These are phyloP conservation scores for Deilephila porcellus DNA, from an alignment of 2,888 invertebrate species.

Conservation along the genomic window DNA sequence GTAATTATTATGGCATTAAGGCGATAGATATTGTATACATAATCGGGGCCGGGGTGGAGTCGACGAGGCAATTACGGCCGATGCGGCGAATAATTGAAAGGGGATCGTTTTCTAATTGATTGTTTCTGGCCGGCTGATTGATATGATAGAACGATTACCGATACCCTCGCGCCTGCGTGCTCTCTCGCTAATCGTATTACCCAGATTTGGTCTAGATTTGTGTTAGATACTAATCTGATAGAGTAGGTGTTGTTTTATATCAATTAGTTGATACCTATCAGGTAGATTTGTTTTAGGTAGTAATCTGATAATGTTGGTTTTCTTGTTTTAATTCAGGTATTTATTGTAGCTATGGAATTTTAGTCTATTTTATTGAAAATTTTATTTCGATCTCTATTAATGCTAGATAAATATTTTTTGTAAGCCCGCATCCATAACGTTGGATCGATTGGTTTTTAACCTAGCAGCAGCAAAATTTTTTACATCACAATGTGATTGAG, in stretches of 20 bases:
- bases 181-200: constrained; percentile 21
- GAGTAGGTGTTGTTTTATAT: constrained; percentile 5
- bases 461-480: too few species aligned
- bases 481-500: too few species aligned
- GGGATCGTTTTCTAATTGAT: constrained; percentile 80
- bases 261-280: neutral
- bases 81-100: constrained; percentile 77
- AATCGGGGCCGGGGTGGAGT: constrained; percentile 56
- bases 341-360: too few species aligned
- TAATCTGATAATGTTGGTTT: too few species aligned
- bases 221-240: constrained; percentile 9
- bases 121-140: constrained; percentile 75
- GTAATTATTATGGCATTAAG: constrained; percentile 36
- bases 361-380: too few species aligned
- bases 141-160: constrained; percentile 76
- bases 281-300: too few species aligned
- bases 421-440: too few species aligned
- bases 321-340: too few species aligned
- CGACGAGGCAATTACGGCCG: constrained; percentile 70
- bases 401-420: too few species aligned
- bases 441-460: too few species aligned
- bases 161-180: constrained; percentile 31
- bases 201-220: constrained; percentile 8
- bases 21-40: constrained; percentile 39
- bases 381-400: too few species aligned